These are phyloP conservation scores for Syngnathus scovelli DNA, from an alignment of 2,113 vertebrate genomes.

Conservation along the genomic window DNA sequence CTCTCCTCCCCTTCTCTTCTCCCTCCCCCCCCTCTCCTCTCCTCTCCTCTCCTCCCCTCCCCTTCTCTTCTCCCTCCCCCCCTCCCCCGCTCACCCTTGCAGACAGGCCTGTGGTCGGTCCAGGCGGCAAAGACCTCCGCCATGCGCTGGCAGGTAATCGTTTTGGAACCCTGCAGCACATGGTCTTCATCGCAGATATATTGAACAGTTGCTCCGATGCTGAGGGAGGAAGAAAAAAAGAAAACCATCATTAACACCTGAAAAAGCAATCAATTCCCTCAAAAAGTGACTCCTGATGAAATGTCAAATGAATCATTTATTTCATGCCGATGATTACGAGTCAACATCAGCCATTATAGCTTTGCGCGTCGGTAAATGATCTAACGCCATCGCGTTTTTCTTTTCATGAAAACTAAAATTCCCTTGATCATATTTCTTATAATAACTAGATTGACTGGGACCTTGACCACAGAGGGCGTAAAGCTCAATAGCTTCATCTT, in stretches of 20 bases:
- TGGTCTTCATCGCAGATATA: conserved; percentile 95
- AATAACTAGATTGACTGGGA: neutral
- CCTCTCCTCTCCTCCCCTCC: too few relatives aligned
- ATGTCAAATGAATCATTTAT: conserved; percentile 29
- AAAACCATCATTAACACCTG: conserved; percentile 38
- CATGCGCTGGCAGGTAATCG: conserved; percentile 90
- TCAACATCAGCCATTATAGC: conserved; percentile 10
- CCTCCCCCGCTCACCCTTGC: conserved; percentile 81
- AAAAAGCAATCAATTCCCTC: conserved; percentile 38
- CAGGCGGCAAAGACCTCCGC: conserved; percentile 95
- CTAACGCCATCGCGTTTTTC: neutral
- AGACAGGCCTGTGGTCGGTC: conserved; percentile 94
- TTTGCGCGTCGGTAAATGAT: neutral
- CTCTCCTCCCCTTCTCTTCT: too few relatives aligned
- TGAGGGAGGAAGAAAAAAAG: conserved; percentile 41
- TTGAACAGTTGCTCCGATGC: conserved; percentile 85
- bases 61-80: too few relatives aligned
- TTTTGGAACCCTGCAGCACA: conserved; percentile 94
- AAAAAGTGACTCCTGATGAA: conserved; percentile 32
- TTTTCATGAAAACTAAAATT: neutral
- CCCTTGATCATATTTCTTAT: neutral
- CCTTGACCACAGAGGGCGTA: neutral
- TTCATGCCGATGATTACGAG: conserved; percentile 3
- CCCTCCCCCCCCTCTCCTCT: too few relatives aligned
- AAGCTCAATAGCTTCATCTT: too few relatives aligned